phyloP scores from a whole-genome alignment of 2,888 invertebrate species.

The Pegoplata infirma region DNA sequence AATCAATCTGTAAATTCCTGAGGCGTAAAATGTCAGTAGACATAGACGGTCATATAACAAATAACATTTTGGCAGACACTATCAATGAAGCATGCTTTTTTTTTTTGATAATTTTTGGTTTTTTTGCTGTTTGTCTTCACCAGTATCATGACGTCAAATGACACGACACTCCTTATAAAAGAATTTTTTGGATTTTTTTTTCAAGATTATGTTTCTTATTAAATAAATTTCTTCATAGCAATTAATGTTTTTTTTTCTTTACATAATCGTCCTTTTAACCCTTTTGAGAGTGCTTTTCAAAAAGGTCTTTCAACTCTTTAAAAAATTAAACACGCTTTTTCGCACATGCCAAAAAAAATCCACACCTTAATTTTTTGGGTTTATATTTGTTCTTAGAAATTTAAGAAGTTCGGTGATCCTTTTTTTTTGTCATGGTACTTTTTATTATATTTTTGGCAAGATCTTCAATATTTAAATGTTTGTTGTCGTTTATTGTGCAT shows the following conservation, averaged over 20 bases:
- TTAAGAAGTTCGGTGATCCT: constrained; percentile 38
- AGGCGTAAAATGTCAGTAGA: constrained; percentile 72
- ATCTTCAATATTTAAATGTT: constrained; percentile 53
- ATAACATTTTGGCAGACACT: constrained; percentile 49
- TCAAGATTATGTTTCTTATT: not conserved
- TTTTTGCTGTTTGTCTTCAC: not conserved
- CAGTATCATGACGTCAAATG: constrained; percentile 32
- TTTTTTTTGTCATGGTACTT: not conserved
- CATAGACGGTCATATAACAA: constrained; percentile 44
- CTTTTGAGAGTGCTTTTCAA: constrained; percentile 8
- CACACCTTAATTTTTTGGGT: constrained; percentile 40
- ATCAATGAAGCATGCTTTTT: constrained; percentile 10
- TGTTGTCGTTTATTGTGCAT: constrained; percentile 11
- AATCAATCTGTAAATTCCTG: constrained; percentile 73
- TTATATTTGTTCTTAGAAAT: constrained; percentile 56
- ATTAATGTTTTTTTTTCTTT: constrained; percentile 36
- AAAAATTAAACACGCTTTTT: constrained; percentile 56
- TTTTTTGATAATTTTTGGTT: not conserved
- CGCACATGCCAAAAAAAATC: constrained; percentile 58
- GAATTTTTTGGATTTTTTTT: not conserved
- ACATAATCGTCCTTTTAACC: constrained; percentile 56
- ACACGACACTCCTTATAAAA: constrained; percentile 52
- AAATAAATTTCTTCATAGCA: constrained; percentile 20
- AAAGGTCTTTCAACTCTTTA: constrained; percentile 53
- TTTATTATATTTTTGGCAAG: not conserved